phyloP scores from a whole-genome alignment of 1,140 invertebrate species.

The Phenacoccus solenopsis region DNA sequence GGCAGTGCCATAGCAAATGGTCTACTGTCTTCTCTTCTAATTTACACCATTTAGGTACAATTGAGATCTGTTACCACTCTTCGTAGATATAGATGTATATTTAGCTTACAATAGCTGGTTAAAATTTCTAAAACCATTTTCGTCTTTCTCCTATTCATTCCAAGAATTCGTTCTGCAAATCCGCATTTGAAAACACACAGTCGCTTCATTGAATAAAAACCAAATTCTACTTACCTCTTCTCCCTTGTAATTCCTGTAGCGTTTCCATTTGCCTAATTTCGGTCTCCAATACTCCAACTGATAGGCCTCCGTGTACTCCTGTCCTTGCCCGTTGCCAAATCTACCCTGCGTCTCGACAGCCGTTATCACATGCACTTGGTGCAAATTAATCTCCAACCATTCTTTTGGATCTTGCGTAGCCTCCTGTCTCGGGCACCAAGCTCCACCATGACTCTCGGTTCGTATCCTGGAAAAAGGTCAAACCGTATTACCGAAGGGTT shows the following conservation, averaged over 20 bases:
- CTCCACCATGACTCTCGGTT: constrained; percentile 63
- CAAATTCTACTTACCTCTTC: constrained; percentile 45
- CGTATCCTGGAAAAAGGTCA: constrained; percentile 47
- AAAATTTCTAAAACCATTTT: too few species aligned
- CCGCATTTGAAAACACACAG: too few species aligned
- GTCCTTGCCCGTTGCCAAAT: constrained; percentile 71
- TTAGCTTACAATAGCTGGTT: too few species aligned
- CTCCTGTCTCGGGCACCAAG: constrained; percentile 69
- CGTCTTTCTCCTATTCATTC: too few species aligned
- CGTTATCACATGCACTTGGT: constrained; percentile 57
- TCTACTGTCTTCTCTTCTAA: too few species aligned
- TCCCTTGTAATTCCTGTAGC: constrained; percentile 52
- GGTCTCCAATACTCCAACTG: constrained; percentile 66
- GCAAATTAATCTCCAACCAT: constrained; percentile 67
- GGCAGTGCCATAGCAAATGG: too few species aligned
- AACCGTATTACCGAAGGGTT: not conserved
- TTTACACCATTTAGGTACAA: too few species aligned
- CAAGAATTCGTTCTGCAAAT: too few species aligned
- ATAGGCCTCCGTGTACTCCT: constrained; percentile 65
- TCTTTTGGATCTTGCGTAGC: constrained; percentile 57
- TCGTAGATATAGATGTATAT: too few species aligned
- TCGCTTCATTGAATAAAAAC: too few species aligned
- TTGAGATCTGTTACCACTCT: too few species aligned
- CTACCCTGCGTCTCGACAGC: constrained; percentile 72
- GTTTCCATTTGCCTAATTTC: constrained; percentile 53